Base-by-base conservation (phyloP, 1,140 invertebrate species). In the Phenacoccus solenopsis region DNA sequence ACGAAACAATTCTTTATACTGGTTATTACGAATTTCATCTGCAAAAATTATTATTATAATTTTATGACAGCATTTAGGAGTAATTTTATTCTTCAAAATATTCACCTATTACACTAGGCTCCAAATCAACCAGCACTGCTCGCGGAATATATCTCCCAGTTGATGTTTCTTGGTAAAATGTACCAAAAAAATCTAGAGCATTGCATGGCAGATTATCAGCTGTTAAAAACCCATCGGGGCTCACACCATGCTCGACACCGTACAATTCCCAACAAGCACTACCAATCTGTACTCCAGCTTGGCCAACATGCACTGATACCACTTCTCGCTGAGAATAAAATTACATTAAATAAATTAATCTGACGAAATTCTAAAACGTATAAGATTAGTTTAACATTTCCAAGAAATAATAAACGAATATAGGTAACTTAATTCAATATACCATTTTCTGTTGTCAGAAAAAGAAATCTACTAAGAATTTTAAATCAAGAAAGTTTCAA, bases 261-360 rank as follows among this genome's bases (percentile, higher is more conserved):
- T 91, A 93, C 57, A 93, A 82, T 79, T 93, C 89, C 86, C 86
- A 88, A 74, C 84, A 86, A 21, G 88, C 86, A 79, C 89, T 90
- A 61, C 90, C 90, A 76, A 93, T 92, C 80, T 94, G 91, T 49
- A 92, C 88, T 64, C 91, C 91, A 22, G 90, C 90, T 80, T 94
- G 91, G 35, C 72, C 72, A 0, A 73, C 35, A 61, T 73, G 72
- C 20, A 73, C 21, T 3, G 70, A 69, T 10, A 73, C 69, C 24
- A 70, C 67, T 70, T 73, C 70, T 9, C 72, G 67, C 70, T 73
- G 59, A 64, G 56, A 59, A 59, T 9, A 59, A 22, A 59, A 22
- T 20, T 9, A 59, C 5, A 59, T 7, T 4, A 59, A 59, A 59
- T 9, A 59, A 59, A 59, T n/a, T n/a, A n/a, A n/a, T n/a, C n/a